Evolutionary conservation across 2,888 invertebrate species (phyloP), one percentile per base, ranked within the genome.

Genomic region (Tenthredo amoena): DNA sequence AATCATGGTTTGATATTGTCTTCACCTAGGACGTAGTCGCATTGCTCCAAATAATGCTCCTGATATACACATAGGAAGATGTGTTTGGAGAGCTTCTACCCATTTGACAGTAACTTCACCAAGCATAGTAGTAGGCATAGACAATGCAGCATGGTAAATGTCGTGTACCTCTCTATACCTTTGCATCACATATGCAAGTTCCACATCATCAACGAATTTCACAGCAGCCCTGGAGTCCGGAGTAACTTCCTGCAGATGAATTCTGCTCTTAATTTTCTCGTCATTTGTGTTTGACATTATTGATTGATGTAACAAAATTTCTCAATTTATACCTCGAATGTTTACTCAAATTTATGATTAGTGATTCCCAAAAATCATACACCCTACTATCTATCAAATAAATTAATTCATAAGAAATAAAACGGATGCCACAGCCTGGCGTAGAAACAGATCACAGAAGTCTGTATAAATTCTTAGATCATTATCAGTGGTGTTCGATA

Each of bases 101-200:
- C 99, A 99, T 94, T 99, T 99, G 6, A 99, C 97, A 15, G 98
- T 96, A 7, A 99, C 98, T 95, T 99, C 96, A 86, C 96, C 96
- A 55, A 99, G 94, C 98, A 99, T 98, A 90, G 97, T 97, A 15
- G 98, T 99, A 58, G 98, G 98, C 98, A 99, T 99, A 88, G 96
- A 96, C 65, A 99, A 95, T 26, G 97, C 95, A 0, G 99, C 97
- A 94, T 99, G 99, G 86, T 98, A 96, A 88, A 99, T 95, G 94
- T 99, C 99, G 93, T 99, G 99, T 10, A 98, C 97, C 94, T 99
- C 99, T 88, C 99, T 96, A 93, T 99, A 99, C 84, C 99, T 95
- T 93, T 99, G 98, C 97, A 99, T 98, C 74, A 99, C 97, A 94
- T 99, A 99, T 5, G 99, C 98, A 89, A 99, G 94, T 87, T 99